phyloP scores from a whole-genome alignment of 2,888 invertebrate species.

The Caenorhabditis sinica region DNA sequence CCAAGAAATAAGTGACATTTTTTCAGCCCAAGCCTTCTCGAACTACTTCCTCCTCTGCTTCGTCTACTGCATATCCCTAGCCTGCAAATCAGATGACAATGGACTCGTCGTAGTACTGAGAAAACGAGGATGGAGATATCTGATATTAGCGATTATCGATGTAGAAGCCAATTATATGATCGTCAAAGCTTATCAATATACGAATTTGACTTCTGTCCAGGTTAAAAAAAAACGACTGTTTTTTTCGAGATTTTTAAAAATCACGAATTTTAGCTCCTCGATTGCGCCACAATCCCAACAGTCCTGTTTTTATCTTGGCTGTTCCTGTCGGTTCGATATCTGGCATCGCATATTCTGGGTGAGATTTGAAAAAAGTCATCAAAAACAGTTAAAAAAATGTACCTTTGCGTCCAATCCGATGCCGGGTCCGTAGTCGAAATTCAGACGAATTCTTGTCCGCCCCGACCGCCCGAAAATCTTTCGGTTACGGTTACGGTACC shows the following conservation, averaged over 20 bases:
- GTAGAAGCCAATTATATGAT: constrained; percentile 92
- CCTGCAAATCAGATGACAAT: constrained; percentile 86
- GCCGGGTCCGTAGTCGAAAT: too few relatives aligned
- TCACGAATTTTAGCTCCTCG: constrained; percentile 88
- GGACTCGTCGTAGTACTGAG: constrained; percentile 67
- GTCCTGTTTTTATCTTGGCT: constrained; percentile 90
- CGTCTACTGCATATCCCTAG: constrained; percentile 89
- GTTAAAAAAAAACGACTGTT: constrained; percentile 83
- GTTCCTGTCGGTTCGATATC: constrained; percentile 89
- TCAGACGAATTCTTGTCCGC: too few relatives aligned
- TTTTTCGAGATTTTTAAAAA: not conserved
- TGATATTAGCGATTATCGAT: constrained; percentile 90
- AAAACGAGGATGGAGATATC: constrained; percentile 85
- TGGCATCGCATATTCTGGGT: constrained; percentile 74
- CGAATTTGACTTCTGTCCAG: constrained; percentile 89
- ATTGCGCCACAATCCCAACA: constrained; percentile 92
- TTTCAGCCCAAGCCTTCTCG: constrained; percentile 89
- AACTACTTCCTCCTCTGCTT: constrained; percentile 90
- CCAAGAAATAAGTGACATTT: not conserved
- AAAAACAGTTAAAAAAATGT: too few relatives aligned
- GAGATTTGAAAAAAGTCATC: too few relatives aligned
- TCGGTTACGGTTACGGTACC: too few relatives aligned
- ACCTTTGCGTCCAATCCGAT: too few relatives aligned
- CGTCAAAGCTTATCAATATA: constrained; percentile 90
- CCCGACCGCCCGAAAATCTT: too few relatives aligned